Base-by-base conservation (phyloP, 2,797 vertebrate species). In the Peromyscus melanophrys region DNA sequence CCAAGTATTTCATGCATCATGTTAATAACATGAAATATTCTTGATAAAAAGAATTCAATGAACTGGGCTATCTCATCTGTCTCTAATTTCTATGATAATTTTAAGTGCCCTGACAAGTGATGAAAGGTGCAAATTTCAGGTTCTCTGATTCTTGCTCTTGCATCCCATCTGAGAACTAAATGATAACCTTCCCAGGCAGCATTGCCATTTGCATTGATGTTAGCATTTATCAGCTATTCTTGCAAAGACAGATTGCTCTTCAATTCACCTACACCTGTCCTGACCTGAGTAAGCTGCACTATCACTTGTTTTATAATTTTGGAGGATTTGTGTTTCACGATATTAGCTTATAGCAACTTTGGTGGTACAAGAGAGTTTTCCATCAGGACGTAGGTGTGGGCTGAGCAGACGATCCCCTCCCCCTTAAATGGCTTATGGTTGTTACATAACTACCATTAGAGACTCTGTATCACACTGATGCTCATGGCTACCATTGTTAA, bases 221-320 rank as follows among this genome's bases (percentile, higher is more conserved):
- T 97, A 95, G 73, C 21, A 92, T 98, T 89, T 65, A 83, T 65
- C n/a, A 73, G 17, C 69, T 96, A 9, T 77, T 97, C 80, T 97
- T 77, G 85, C 86, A 95, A 96, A 98, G 94, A 95, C 27, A 93
- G 81, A 93, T 90, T 52, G 2, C 78, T 95, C 93, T 93, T 86
- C 91, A 88, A 27, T 92, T 93, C n/a, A 77, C n/a, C 49, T 69
- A 52, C 0, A 0, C 94, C 77, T 89, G 13, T 75, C 59, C 89
- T 76, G n/a, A 63, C 85, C 31, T 63, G 16, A 81, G 84, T 73
- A 92, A 71, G 34, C 49, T 94, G 78, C 67, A 40, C 40, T 75
- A 37, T 23, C 21, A 73, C 80, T 95, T 93, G 57, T 29, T 63
- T 92, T 95, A 82, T 1, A 94, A 49, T 46, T 8, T 49, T 87